A percentile compares a stretch with the other conserved stretches of the same genome.
Conservation (phyloP, 2,113 vertebrate genomes). For the Clarias gariepinus region DNA sequence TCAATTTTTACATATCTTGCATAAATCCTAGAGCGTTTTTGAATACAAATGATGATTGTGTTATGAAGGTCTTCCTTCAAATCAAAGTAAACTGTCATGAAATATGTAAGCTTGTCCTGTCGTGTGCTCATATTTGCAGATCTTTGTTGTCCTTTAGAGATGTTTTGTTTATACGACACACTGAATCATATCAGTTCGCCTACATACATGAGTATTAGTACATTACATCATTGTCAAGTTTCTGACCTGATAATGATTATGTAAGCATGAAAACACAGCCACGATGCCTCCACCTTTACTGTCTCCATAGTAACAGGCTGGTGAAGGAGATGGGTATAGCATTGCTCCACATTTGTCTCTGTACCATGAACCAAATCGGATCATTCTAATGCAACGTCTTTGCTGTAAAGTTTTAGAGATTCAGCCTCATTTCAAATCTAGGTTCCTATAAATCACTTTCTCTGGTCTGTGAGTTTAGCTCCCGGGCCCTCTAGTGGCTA, state of each 20-base stretch:
- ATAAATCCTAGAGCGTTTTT: not conserved
- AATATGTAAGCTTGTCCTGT: not conserved
- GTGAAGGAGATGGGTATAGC: not conserved
- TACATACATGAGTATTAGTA: not conserved
- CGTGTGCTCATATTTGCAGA: not conserved
- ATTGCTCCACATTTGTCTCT: slow-evolving; percentile 9
- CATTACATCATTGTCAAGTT: slow-evolving; percentile 13
- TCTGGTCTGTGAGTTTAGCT: not conserved
- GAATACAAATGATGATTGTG: not conserved
- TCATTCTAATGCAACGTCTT: not conserved
- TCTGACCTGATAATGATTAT: slow-evolving; percentile 20
- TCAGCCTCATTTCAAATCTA: slow-evolving; percentile 16
- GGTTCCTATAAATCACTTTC: not conserved
- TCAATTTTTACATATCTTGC: not conserved
- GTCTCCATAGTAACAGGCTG: slow-evolving; percentile 48
- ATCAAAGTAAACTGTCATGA: not conserved
- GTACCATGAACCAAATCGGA: not conserved
- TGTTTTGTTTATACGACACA: slow-evolving; percentile 13
- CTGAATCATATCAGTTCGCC: slow-evolving; percentile 18
- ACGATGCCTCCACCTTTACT: slow-evolving; percentile 12
- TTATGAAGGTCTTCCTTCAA: not conserved
- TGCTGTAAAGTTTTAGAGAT: not conserved
- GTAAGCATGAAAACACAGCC: slow-evolving; percentile 16
- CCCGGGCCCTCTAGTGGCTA: slow-evolving; percentile 35
- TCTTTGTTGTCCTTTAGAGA: slow-evolving; percentile 12